These are phyloP conservation scores for Hecatera dysodea DNA, from an alignment of 2,888 invertebrate genomes.

Conservation along the genomic window DNA sequence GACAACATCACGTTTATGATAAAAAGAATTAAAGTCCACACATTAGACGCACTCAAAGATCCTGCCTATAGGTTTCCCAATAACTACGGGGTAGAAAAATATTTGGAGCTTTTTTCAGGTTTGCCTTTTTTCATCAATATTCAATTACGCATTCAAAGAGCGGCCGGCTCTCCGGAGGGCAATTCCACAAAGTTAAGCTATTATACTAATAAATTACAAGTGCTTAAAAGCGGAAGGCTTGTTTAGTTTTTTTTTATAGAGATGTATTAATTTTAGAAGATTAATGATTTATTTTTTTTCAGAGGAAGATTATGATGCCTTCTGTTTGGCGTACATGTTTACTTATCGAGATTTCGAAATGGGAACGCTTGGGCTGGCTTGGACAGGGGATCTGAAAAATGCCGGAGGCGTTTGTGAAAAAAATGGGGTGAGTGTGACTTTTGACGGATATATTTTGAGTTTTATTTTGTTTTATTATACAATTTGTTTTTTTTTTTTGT, in stretches of 20 bases:
- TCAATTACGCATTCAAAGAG: constrained; percentile 67
- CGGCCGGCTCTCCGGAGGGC: constrained; percentile 62
- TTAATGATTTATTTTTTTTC: constrained; percentile 79
- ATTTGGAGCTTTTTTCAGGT: constrained; percentile 99
- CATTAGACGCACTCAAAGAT: constrained; percentile 95
- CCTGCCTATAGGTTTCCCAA: constrained; percentile 97
- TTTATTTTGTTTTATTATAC: constrained; percentile 18
- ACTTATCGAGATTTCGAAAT: constrained; percentile 99
- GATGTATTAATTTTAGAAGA: constrained; percentile 35
- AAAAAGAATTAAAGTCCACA: constrained; percentile 98
- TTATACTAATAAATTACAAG: constrained; percentile 71
- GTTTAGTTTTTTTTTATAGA: constrained; percentile 55
- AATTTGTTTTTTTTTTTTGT: constrained; percentile 65
- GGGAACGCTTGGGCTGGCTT: constrained; percentile 98
- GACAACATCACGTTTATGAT: constrained; percentile 99
- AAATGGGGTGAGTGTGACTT: constrained; percentile 94
- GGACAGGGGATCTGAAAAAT: constrained; percentile 99
- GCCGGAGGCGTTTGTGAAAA: constrained; percentile 99
- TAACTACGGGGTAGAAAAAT: constrained; percentile 99
- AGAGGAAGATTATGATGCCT: constrained; percentile 99
- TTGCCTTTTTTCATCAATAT: constrained; percentile 64
- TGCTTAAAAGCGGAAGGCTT: constrained; percentile 59
- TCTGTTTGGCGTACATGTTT: constrained; percentile 99
- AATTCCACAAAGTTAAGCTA: constrained; percentile 65
- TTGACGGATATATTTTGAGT: constrained; percentile 4